Base-by-base conservation (phyloP, 2,113 vertebrate genomes). In the Ancistrus triradiatus region DNA sequence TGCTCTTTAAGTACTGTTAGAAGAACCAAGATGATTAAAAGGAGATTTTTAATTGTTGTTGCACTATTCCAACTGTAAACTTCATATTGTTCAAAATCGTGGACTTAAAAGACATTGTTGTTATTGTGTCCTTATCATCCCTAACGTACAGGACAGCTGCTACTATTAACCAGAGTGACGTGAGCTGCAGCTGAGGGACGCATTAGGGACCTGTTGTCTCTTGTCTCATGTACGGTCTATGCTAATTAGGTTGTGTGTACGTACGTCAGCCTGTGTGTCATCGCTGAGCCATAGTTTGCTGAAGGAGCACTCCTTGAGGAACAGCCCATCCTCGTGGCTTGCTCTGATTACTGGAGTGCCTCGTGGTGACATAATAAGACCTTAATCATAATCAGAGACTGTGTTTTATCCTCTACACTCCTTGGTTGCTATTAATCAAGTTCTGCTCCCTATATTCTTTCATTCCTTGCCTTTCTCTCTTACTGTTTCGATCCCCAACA, bases 311-410 rank as follows among this genome's bases (percentile, higher is more conserved):
- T 81, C 52, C 68, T 66, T 25, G 52, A 52, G 57, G 53, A 70
- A 52, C 60, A 56, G 22, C 60, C 77, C 40, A 61, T 75, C 48
- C 59, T 48, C 21, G 22, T 22, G n/a, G 59, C 63, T 59, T 60
- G 68, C 47, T 49, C 75, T 80, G 77, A 85, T 83, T 81, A 74
- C 52, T 80, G 56, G 61, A 81, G 65, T 76, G 69, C 44, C 47
- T 8, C 44, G 15, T 24, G 51, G 74, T 86, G 84, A 59, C 68
- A 71, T 80, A 83, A 84, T 69, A 50, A 66, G 73, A 59, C 70
- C 47, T 67, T 73, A 70, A 80, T 83, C 68, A 83, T 81, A 76
- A 74, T 78, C 62, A 80, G 64, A 46, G 56, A 44, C 37, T 60
- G 46, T 35, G 17, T 49, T 65, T 37, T 27, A 3, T 28, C 3